These are phyloP conservation scores for Megaceryle torquata DNA, from an alignment of 2,113 vertebrate genomes.

Conservation along the genomic window DNA sequence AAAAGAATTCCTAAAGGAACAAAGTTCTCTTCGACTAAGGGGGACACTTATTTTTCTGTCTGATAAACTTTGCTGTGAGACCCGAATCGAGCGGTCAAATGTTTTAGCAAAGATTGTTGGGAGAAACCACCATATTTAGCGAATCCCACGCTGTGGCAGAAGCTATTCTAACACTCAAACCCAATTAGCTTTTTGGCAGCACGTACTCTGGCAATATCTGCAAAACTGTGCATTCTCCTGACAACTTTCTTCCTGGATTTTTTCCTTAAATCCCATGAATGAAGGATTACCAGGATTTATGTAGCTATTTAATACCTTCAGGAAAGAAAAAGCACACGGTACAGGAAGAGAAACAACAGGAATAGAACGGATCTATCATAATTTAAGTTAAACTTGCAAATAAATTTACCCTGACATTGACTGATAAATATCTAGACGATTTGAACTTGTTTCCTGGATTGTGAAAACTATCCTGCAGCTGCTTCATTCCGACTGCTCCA, in stretches of 20 bases:
- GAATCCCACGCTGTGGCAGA: not conserved
- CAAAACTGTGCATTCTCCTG: not conserved
- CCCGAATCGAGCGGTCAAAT: not conserved
- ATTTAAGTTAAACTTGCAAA: not conserved
- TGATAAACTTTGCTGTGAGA: not conserved
- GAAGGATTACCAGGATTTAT: conserved; percentile 61
- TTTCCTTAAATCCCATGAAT: not conserved
- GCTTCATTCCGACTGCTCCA: not conserved
- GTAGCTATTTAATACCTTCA: conserved; percentile 40
- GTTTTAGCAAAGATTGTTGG: not conserved
- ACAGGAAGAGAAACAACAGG: conserved; percentile 35
- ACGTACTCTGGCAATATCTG: not conserved
- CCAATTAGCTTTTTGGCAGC: not conserved
- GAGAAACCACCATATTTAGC: not conserved
- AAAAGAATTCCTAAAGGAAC: not conserved
- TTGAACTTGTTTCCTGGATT: conserved; percentile 25
- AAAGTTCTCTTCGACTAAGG: not conserved
- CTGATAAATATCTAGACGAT: conserved; percentile 18
- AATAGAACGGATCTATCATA: conserved; percentile 7
- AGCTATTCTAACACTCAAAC: not conserved
- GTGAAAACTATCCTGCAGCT: conserved; percentile 3
- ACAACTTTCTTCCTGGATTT: conserved; percentile 29
- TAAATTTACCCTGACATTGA: conserved; percentile 29
- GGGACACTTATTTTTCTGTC: not conserved
- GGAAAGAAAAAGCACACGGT: conserved; percentile 37